phyloP scores from a whole-genome alignment of 2,113 vertebrate genomes.

The Melozone crissalis region DNA sequence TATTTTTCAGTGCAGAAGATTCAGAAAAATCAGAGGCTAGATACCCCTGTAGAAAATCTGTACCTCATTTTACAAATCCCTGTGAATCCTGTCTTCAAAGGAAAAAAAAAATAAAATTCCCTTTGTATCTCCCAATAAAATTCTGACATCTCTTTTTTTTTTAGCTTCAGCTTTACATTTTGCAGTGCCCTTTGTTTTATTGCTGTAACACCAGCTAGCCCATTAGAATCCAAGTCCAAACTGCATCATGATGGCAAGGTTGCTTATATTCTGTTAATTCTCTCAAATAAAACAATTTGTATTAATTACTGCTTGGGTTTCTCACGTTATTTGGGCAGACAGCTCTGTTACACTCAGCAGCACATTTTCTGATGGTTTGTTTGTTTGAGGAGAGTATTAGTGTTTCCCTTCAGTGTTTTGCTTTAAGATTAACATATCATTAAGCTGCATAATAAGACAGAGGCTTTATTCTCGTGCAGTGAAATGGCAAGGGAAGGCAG shows the following conservation, averaged over 20 bases:
- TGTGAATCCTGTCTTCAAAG: not conserved
- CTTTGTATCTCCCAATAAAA: not conserved
- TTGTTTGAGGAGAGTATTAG: constrained; percentile 3
- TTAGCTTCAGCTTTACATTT: not conserved
- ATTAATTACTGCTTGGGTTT: not conserved
- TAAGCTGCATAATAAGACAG: not conserved
- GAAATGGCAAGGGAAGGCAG: not conserved
- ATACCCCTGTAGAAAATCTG: not conserved
- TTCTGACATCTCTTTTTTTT: not conserved
- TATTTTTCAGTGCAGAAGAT: not conserved
- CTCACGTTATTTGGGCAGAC: not conserved
- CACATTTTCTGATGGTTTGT: not conserved
- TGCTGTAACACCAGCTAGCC: not conserved
- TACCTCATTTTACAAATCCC: not conserved
- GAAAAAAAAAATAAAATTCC: not conserved
- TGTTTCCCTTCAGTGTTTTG: not conserved
- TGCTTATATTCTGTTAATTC: not conserved
- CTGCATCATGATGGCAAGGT: not conserved
- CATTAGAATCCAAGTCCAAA: not conserved
- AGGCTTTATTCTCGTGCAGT: not conserved
- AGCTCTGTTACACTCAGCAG: not conserved
- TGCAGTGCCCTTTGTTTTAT: not conserved
- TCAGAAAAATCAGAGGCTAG: accelerated
- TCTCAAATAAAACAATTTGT: not conserved
- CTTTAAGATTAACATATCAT: constrained; percentile 34